These are phyloP conservation scores for Campopleginae sp. DNA, from an alignment of 2,888 invertebrate species.

Conservation along the genomic window DNA sequence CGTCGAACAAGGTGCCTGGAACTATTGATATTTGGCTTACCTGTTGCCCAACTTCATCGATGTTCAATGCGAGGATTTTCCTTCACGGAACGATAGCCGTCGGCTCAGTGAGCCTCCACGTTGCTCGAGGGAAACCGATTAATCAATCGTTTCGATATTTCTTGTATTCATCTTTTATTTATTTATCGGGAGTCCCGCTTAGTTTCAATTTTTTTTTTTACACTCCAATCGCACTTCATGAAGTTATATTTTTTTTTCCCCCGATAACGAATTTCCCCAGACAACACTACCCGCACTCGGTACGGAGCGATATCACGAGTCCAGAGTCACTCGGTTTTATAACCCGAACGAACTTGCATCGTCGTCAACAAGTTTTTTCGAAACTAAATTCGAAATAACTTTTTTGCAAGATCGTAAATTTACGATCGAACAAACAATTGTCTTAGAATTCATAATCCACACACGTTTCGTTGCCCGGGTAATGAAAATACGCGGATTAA, in stretches of 20 bases:
- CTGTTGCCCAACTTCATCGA: constrained; percentile 55
- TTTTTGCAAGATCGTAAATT: constrained; percentile 8
- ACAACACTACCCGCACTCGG: constrained; percentile 66
- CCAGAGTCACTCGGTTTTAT: constrained; percentile 41
- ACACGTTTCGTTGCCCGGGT: constrained; percentile 7
- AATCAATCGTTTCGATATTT: constrained; percentile 36
- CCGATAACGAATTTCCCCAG: constrained; percentile 37
- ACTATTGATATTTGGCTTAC: constrained; percentile 52
- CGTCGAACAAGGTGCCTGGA: neutral
- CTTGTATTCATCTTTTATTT: neutral
- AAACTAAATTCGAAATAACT: neutral
- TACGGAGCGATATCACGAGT: constrained; percentile 47
- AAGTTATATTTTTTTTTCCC: constrained; percentile 49
- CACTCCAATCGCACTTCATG: constrained; percentile 59
- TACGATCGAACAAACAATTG: constrained; percentile 16
- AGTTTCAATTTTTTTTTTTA: constrained; percentile 29
- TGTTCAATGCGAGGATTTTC: constrained; percentile 38
- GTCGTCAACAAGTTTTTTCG: constrained; percentile 11
- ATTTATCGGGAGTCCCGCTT: constrained; percentile 39
- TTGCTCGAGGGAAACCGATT: constrained; percentile 22
- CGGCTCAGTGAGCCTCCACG: constrained; percentile 43
- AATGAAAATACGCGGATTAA: constrained; percentile 1
- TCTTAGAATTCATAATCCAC: constrained; percentile 55
- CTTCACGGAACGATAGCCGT: constrained; percentile 58
- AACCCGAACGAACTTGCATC: constrained; percentile 11